Conservation (phyloP, 2,113 vertebrate genomes). For the Ciconia stormi region DNA sequence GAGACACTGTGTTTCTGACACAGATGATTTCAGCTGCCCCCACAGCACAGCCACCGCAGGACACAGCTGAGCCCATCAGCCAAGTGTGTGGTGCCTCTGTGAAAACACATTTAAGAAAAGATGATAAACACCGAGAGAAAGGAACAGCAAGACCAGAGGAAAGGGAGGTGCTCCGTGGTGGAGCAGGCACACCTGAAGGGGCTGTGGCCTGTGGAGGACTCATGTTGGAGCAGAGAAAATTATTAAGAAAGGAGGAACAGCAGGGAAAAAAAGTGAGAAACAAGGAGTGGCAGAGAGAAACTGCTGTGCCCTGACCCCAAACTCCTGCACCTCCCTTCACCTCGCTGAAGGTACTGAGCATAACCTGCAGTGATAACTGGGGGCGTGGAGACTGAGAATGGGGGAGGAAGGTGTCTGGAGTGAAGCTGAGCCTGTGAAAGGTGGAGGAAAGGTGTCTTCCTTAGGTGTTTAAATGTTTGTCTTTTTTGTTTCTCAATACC, state of each 20-base stretch:
- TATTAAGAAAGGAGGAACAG: not conserved
- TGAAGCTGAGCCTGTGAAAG: not conserved
- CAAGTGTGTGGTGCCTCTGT: not conserved
- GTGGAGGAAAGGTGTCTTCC: not conserved
- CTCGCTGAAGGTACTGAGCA: accelerated
- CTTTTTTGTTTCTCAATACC: not conserved
- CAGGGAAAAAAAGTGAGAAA: not conserved
- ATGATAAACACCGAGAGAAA: not conserved
- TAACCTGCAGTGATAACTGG: not conserved
- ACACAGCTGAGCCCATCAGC: not conserved
- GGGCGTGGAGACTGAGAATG: not conserved
- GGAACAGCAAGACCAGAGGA: not conserved
- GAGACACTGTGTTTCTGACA: not conserved
- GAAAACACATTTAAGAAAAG: not conserved
- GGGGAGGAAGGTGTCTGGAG: not conserved
- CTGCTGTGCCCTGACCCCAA: not conserved
- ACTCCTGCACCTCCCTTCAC: accelerated
- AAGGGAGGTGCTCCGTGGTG: not conserved
- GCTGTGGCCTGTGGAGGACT: not conserved
- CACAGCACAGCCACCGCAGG: not conserved
- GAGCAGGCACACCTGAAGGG: not conserved
- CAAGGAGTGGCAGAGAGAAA: not conserved
- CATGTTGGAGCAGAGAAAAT: not conserved
- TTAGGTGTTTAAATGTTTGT: not conserved
- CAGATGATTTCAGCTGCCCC: not conserved